Evolutionary conservation across 2,888 invertebrate genomes (phyloP).

Genomic region (Heliothis peltigera): DNA sequence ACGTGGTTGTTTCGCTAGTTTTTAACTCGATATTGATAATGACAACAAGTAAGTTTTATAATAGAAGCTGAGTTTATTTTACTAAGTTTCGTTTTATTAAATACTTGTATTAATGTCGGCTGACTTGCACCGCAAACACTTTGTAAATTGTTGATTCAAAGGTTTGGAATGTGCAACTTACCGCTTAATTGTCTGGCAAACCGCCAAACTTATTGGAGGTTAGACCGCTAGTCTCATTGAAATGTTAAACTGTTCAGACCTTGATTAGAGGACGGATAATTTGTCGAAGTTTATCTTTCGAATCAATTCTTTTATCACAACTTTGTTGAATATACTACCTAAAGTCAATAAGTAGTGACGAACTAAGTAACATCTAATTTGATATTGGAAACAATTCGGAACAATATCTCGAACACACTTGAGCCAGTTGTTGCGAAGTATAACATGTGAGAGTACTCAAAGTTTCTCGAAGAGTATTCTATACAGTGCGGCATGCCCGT

Average conservation of each 20-base stretch:
- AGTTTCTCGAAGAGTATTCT: slow-evolving; percentile 28
- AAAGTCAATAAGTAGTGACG: slow-evolving; percentile 39
- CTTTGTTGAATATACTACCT: slow-evolving; percentile 24
- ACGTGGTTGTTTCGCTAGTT: no score
- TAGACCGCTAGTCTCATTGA: not conserved
- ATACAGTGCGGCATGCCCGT: slow-evolving; percentile 38
- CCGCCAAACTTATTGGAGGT: slow-evolving; percentile 1
- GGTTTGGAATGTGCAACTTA: not conserved
- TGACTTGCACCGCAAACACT: not conserved
- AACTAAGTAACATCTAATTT: slow-evolving; percentile 55
- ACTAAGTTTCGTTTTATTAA: no score
- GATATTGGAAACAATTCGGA: slow-evolving; percentile 48
- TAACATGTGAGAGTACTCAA: slow-evolving; percentile 32
- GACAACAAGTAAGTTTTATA: no score
- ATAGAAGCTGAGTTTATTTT: no score
- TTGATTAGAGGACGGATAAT: not conserved
- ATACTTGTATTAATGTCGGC: not conserved
- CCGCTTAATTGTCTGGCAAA: not conserved
- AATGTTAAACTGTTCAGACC: not conserved
- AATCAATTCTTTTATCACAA: slow-evolving; percentile 13
- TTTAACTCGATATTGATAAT: no score
- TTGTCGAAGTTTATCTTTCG: not conserved
- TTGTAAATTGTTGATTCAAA: not conserved
- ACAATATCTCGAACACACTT: slow-evolving; percentile 50
- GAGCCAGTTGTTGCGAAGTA: slow-evolving; percentile 33